Conservation (phyloP, 2,113 vertebrate genomes). For the Regulus satrapa region DNA sequence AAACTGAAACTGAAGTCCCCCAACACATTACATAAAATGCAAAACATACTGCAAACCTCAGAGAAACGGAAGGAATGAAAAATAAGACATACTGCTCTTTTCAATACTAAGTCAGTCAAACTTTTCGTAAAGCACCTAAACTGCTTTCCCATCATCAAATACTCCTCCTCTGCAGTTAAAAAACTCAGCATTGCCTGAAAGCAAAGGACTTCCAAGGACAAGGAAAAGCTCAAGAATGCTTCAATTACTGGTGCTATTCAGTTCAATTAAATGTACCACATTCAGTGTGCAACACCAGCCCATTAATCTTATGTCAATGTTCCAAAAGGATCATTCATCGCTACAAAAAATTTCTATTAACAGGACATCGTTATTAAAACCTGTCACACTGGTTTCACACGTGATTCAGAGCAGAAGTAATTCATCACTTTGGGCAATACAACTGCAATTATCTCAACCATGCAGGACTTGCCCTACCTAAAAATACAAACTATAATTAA, state of each 20-base stretch:
- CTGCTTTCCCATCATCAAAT: not conserved
- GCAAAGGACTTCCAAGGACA: not conserved
- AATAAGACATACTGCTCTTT: not conserved
- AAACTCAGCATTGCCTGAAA: not conserved
- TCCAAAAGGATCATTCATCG: not conserved
- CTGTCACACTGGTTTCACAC: not conserved
- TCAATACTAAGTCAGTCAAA: not conserved
- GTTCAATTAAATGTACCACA: not conserved
- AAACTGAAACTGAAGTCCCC: not conserved
- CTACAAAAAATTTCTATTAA: not conserved
- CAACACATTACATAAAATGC: not conserved
- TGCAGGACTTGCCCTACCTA: not conserved
- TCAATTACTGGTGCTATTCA: not conserved
- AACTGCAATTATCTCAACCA: not conserved
- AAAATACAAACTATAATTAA: constrained; percentile 1
- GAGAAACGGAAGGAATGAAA: not conserved
- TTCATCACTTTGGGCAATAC: not conserved
- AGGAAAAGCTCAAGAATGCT: not conserved
- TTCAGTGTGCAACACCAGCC: not conserved
- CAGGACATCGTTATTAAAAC: not conserved
- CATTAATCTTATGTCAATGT: not conserved
- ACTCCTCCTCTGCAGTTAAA: not conserved
- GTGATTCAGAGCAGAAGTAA: not conserved
- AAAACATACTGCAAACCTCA: not conserved
- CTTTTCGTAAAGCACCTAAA: not conserved